Conservation (phyloP, 2,797 vertebrate genomes). For the Dromococcyx pavoninus region DNA sequence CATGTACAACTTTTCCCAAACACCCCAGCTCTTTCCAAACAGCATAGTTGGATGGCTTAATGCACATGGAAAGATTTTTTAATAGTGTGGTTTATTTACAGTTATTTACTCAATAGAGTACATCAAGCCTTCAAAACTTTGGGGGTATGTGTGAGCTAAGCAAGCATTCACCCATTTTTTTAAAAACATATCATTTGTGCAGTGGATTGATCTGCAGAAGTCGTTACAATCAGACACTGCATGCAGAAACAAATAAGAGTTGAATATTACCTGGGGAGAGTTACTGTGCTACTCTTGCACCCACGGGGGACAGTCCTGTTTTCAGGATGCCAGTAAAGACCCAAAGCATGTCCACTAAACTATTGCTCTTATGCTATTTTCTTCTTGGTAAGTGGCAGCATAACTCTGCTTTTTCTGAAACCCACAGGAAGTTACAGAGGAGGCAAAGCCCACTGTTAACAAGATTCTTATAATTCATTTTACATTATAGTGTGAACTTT, state of each 20-base stretch:
- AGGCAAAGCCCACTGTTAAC: neutral
- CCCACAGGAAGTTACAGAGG: neutral
- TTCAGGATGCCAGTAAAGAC: neutral
- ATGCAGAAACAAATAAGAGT: neutral
- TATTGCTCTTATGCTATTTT: rapidly evolving
- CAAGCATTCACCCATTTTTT: constrained; percentile 40
- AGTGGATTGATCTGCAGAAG: neutral
- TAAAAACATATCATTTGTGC: constrained; percentile 27
- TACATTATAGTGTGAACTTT: neutral
- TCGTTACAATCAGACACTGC: neutral
- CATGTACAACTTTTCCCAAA: constrained; percentile 61
- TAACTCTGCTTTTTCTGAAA: neutral
- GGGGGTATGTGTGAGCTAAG: constrained; percentile 35
- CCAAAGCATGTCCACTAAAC: neutral
- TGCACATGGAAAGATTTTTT: constrained; percentile 54
- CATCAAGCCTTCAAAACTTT: constrained; percentile 32
- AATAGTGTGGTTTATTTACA: constrained; percentile 66
- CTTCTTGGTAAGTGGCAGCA: neutral
- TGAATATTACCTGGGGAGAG: neutral
- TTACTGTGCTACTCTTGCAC: neutral
- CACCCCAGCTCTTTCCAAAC: constrained; percentile 61
- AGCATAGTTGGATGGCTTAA: constrained; percentile 41
- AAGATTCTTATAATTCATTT: neutral
- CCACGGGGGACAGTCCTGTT: neutral
- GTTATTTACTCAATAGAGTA: constrained; percentile 65